Conservation (phyloP, 2,888 invertebrate species). For the Tetragonula carbonaria region DNA sequence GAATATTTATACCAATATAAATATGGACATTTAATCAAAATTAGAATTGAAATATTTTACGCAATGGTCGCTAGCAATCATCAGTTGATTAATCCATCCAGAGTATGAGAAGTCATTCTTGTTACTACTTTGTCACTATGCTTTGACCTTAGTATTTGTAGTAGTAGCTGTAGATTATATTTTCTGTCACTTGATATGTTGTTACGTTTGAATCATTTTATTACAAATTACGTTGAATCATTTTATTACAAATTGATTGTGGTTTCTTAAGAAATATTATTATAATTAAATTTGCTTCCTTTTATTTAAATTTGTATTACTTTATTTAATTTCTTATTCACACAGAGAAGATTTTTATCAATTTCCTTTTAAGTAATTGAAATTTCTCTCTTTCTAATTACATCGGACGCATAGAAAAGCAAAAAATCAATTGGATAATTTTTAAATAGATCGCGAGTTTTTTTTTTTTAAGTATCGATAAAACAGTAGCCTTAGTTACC, state of each 20-base stretch:
- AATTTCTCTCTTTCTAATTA: too few species aligned
- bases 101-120: neutral
- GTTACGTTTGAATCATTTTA: neutral
- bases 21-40: neutral
- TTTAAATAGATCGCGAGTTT: neutral
- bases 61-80: neutral
- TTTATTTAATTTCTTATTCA: too few species aligned
- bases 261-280: neutral
- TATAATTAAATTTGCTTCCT: neutral
- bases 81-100: neutral
- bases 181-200: too few species aligned
- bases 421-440: neutral
- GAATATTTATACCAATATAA: neutral
- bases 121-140: slow-evolving; percentile 1
- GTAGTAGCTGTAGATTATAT: neutral
- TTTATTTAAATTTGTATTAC: neutral
- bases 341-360: too few species aligned
- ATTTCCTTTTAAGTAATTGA: too few species aligned
- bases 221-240: neutral
- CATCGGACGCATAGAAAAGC: too few species aligned
- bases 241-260: neutral
- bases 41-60: fast-evolving
- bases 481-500: neutral
- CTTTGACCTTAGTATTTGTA: neutral
- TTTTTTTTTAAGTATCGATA: neutral